Evolutionary conservation across 1,140 invertebrate species (phyloP).

Genomic region (Pantala flavescens): DNA sequence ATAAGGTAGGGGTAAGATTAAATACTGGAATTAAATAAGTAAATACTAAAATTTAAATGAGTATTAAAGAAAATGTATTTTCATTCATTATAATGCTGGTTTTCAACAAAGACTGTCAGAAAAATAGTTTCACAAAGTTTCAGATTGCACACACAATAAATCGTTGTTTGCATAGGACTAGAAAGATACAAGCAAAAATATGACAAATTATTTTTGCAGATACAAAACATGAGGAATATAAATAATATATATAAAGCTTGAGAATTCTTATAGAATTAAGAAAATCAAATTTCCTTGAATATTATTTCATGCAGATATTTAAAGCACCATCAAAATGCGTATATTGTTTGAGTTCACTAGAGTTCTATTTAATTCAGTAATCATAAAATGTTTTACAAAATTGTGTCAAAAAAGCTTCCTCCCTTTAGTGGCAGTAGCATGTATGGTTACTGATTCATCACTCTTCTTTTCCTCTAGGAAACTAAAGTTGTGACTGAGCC

Average conservation of each 20-base stretch:
- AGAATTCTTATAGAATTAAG: not conserved
- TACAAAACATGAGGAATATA: not conserved
- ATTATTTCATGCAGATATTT: not conserved
- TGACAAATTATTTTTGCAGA: not conserved
- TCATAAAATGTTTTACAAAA: not conserved
- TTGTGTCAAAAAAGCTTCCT: not conserved
- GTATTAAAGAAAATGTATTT: constrained; percentile 1
- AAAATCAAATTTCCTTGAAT: not conserved
- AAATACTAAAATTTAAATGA: not conserved
- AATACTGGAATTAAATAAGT: too few relatives aligned
- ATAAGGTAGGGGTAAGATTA: too few relatives aligned
- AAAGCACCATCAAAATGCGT: not conserved
- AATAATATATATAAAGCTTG: not conserved
- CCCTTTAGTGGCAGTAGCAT: not conserved
- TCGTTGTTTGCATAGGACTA: not conserved
- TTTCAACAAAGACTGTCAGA: not conserved
- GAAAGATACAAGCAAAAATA: constrained; percentile 1
- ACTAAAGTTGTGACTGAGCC: not conserved
- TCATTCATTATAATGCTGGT: not conserved
- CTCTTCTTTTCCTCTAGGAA: not conserved
- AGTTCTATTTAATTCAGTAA: not conserved
- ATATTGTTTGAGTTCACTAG: not conserved
- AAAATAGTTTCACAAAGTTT: constrained; percentile 4
- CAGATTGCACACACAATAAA: not conserved
- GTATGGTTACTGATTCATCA: not conserved